phyloP scores from a whole-genome alignment of 2,113 vertebrate species.

The Eurystomus gularis region DNA sequence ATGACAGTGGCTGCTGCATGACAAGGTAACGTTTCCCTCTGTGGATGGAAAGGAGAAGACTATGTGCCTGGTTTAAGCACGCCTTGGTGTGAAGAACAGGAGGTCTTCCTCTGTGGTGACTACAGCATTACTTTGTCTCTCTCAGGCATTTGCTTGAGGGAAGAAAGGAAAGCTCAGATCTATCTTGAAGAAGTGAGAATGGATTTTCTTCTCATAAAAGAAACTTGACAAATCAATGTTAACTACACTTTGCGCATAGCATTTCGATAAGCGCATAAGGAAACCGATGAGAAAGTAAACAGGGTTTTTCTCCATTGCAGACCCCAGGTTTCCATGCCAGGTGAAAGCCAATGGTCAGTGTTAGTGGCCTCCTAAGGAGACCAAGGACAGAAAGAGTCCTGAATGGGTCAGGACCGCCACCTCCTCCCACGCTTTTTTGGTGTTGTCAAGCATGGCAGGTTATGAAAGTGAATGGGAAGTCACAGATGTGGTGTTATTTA shows the following conservation, averaged over 20 bases:
- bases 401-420: neutral
- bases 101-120: neutral
- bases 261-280: neutral
- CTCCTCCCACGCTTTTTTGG: neutral
- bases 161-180: neutral
- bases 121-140: neutral
- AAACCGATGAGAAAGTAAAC: neutral
- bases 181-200: neutral
- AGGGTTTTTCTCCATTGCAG: neutral
- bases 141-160: neutral
- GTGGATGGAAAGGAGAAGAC: neutral
- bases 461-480: neutral
- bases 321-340: neutral
- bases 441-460: neutral
- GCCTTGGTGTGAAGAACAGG: neutral
- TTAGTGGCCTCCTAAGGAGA: neutral
- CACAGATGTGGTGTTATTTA: neutral
- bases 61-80: neutral
- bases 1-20: neutral
- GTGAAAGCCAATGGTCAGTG: neutral
- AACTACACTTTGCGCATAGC: neutral
- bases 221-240: neutral
- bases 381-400: neutral
- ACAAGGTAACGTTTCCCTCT: neutral
- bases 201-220: neutral